phyloP scores from a whole-genome alignment of 2,888 invertebrate genomes.

The Neoaliturus tenellus region DNA sequence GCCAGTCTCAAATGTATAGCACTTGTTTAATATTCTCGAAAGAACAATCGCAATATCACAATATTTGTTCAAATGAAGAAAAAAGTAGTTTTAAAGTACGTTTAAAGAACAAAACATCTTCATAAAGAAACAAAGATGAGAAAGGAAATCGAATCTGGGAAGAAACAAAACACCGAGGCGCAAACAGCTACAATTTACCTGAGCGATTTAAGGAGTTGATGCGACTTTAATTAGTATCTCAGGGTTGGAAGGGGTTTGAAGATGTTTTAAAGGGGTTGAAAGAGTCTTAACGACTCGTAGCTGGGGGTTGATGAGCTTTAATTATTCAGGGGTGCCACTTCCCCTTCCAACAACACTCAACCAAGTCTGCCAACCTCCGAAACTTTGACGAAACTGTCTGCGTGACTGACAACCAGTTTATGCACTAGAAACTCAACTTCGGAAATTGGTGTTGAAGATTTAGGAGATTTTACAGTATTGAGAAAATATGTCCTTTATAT shows the following conservation, averaged over 20 bases:
- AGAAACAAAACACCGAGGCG: not conserved
- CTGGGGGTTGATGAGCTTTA: conserved; percentile 48
- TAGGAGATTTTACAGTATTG: no score
- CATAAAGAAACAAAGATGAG: not conserved
- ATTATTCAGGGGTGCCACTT: conserved; percentile 24
- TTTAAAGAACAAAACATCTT: not conserved
- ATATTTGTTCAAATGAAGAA: no score
- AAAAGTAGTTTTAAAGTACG: no score
- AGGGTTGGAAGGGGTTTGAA: conserved; percentile 29
- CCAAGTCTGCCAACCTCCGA: not conserved
- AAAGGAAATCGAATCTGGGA: not conserved
- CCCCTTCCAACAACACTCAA: not conserved
- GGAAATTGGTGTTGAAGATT: no score
- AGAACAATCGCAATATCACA: no score
- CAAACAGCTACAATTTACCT: not conserved
- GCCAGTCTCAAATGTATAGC: no score
- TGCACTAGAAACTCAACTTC: not conserved
- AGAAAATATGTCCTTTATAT: no score
- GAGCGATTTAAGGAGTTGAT: conserved; percentile 27
- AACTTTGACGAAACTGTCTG: not conserved
- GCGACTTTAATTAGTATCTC: conserved; percentile 40
- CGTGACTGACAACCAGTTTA: not conserved
- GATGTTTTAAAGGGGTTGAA: conserved; percentile 41
- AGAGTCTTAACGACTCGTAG: conserved; percentile 26
- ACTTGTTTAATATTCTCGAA: no score